Evolutionary conservation across 2,888 invertebrate species (phyloP), one percentile per base, ranked within the genome.

Genomic region (Metalampra italica): DNA sequence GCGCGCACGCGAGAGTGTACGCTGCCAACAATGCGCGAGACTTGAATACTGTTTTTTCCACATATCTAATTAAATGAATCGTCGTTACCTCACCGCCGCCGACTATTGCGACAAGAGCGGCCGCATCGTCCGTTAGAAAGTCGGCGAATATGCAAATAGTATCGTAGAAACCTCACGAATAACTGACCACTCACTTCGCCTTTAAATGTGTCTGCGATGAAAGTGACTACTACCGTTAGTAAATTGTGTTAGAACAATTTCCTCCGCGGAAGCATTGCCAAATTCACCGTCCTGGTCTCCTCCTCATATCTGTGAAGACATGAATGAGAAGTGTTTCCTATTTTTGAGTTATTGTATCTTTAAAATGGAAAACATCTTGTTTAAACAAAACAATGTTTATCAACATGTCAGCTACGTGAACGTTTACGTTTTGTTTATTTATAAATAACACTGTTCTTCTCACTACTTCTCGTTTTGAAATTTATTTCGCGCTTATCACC

Each of bases 121-220:
- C 81, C 86, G 81, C 81, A 85, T 86, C 85, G 87, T 82, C 87
- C 87, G 88, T 89, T 89, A 89, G 89, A 89, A 89, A 88, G 88
- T 89, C 84, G 80, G 84, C 81, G 83, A 87, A 88, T 88, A 89
- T 89, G 89, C 89, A 89, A 89, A 89, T 89, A 86, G 82, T 88
- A 86, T 86, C 82, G 88, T 89, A 88, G 88, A 88, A 88, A 88
- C 86, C 86, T 82, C 86, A 87, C 88, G 85, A 89, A 87, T 87
- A 88, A 84, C 88, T 86, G 85, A 82, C 88, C 87, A 86, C 84
- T 85, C 83, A 82, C 86, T 84, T 80, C 75, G 83, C 80, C 82
- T 86, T 83, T 82, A 83, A 82, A 85, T 84, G 82, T 83, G 85
- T 77, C 84, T 84, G 73, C 85, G 85, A 88, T 86, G 87, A 89